These are phyloP conservation scores for Pocota personata DNA, from an alignment of 2,888 invertebrate genomes.

Conservation along the genomic window DNA sequence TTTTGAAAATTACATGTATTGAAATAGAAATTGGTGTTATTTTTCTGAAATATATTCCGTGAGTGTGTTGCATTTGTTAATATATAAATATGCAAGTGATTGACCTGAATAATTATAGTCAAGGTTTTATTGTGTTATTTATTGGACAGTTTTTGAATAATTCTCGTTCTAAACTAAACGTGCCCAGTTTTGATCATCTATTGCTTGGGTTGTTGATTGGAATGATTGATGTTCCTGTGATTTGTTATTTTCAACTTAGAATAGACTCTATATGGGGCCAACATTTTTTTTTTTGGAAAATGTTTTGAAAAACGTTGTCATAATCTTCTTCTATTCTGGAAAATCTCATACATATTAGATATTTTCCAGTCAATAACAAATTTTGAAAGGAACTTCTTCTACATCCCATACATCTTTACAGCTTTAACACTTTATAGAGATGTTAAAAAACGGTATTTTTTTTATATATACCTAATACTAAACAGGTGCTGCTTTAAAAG, in stretches of 20 bases:
- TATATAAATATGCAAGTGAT: background rate
- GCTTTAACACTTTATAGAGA: background rate
- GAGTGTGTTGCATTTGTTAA: background rate
- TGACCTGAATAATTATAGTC: background rate
- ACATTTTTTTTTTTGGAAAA: no score
- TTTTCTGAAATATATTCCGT: background rate
- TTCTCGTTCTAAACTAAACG: background rate
- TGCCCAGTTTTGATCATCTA: background rate
- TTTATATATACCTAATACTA: background rate
- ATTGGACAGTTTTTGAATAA: background rate
- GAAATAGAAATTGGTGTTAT: background rate
- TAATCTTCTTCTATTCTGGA: background rate
- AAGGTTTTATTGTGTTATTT: background rate
- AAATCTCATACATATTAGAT: no score
- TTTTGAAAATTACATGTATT: background rate
- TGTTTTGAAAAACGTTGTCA: no score
- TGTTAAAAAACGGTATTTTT: background rate
- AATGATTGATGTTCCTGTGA: constrained; percentile 8
- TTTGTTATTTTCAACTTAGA: no score
- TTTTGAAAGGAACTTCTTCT: background rate
- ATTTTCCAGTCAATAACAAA: no score
- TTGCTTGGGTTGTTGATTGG: background rate
- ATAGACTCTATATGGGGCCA: no score
- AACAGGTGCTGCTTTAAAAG: background rate
- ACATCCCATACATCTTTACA: background rate